These are phyloP conservation scores for Crocodylus rhombifer DNA, from an alignment of 2,797 vertebrate genomes.

Conservation along the genomic window DNA sequence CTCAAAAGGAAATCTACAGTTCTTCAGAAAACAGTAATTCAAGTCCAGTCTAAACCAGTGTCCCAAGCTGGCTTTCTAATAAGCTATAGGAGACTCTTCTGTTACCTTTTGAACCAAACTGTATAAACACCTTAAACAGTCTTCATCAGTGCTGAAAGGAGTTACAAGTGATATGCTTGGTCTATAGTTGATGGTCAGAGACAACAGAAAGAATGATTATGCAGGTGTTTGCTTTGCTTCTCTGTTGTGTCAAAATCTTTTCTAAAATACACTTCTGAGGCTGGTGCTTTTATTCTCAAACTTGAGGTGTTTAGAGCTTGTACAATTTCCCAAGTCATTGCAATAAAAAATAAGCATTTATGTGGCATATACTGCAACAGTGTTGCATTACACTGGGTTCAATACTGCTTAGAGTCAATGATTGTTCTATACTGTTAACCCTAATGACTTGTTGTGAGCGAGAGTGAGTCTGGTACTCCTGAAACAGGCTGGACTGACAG, in stretches of 20 bases:
- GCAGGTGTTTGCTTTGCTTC: background rate
- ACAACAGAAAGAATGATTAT: background rate
- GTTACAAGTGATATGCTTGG: background rate
- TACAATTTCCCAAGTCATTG: background rate
- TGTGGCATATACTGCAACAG: background rate
- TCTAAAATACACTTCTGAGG: background rate
- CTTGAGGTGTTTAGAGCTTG: background rate
- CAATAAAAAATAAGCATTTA: background rate
- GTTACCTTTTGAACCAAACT: background rate
- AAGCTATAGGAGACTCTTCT: background rate
- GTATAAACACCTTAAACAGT: slow-evolving; percentile 30
- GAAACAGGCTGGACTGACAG: background rate
- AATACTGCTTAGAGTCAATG: background rate
- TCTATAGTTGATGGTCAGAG: slow-evolving; percentile 27
- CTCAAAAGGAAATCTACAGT: background rate
- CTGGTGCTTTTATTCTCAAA: background rate
- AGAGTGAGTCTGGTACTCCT: background rate
- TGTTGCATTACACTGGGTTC: background rate
- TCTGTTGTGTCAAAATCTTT: background rate
- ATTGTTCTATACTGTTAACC: background rate
- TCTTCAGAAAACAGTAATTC: background rate
- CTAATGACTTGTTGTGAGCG: background rate
- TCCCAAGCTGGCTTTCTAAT: background rate
- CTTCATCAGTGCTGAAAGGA: background rate
- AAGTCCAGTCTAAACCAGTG: background rate